Conservation (phyloP, 2,113 vertebrate species). For the Fulica atra region DNA sequence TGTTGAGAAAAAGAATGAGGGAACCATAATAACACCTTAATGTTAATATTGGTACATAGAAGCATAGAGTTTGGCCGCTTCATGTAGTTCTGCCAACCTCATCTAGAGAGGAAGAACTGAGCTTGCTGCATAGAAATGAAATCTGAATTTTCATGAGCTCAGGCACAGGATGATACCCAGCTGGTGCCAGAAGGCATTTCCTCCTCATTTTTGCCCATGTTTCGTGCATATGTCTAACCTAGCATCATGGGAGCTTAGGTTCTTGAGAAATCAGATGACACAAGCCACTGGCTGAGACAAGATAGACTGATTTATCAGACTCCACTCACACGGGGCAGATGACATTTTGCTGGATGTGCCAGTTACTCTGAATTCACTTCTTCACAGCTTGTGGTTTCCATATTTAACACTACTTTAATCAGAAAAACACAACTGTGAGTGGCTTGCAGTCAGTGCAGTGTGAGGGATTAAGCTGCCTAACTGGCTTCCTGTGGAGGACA, state of each 20-base stretch:
- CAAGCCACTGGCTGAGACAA: not conserved
- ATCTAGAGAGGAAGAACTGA: not conserved
- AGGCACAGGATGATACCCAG: not conserved
- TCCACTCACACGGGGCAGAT: not conserved
- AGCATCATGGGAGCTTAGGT: not conserved
- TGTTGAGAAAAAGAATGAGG: not conserved
- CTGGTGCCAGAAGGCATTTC: not conserved
- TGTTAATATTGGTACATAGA: not conserved
- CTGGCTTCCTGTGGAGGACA: constrained; percentile 20
- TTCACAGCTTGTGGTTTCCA: constrained; percentile 30
- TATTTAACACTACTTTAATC: not conserved
- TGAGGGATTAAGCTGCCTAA: constrained; percentile 4
- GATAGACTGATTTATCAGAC: not conserved
- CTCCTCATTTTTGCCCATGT: not conserved
- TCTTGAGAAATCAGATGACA: not conserved
- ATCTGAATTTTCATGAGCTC: not conserved
- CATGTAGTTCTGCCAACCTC: not conserved
- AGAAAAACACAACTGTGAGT: not conserved
- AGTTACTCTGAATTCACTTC: not conserved
- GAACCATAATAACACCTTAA: not conserved
- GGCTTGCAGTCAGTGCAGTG: not conserved
- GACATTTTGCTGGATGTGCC: not conserved
- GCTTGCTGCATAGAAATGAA: not conserved
- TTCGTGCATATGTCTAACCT: not conserved
- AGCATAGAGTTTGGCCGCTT: not conserved